Evolutionary conservation across 1,140 invertebrate species (phyloP).

Genomic region (Apis cerana): DNA sequence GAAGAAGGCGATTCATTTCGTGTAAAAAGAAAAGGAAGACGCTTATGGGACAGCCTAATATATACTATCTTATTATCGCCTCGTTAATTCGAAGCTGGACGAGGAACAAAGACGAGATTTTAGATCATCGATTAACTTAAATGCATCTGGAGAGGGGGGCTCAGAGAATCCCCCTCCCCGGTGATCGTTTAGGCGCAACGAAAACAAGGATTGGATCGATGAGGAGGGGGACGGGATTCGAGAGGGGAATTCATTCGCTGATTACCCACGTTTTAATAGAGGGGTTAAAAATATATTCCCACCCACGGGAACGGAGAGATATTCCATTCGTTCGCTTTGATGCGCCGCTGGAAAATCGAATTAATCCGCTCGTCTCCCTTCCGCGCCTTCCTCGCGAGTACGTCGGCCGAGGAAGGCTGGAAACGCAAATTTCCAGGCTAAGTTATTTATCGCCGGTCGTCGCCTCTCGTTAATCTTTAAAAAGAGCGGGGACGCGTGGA

Average conservation of each 20-base stretch:
- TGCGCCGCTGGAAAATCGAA: slow-evolving; percentile 28
- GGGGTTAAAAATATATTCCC: slow-evolving; percentile 11
- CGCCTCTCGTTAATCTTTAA: slow-evolving; percentile 57
- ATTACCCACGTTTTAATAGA: slow-evolving; percentile 1
- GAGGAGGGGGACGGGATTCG: not conserved
- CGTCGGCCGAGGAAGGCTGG: no score
- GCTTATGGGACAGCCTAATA: not conserved
- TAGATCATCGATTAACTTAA: slow-evolving; percentile 13
- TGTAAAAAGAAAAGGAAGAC: not conserved
- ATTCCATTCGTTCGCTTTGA: slow-evolving; percentile 8
- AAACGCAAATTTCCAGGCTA: slow-evolving; percentile 53
- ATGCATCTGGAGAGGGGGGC: no score
- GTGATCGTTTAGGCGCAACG: not conserved
- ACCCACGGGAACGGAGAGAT: not conserved
- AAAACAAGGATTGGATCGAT: slow-evolving; percentile 16
- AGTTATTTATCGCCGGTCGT: slow-evolving; percentile 58
- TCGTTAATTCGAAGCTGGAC: no score
- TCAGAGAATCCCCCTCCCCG: not conserved
- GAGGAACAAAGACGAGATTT: slow-evolving; percentile 4
- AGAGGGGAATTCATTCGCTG: slow-evolving; percentile 17
- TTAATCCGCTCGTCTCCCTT: slow-evolving; percentile 5
- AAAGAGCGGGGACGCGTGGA: slow-evolving; percentile 42
- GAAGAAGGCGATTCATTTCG: no score
- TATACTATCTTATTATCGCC: no score
- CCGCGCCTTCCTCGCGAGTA: not conserved